phyloP scores from a whole-genome alignment of 2,888 invertebrate genomes.

The Thysanoteuthis rhombus region DNA sequence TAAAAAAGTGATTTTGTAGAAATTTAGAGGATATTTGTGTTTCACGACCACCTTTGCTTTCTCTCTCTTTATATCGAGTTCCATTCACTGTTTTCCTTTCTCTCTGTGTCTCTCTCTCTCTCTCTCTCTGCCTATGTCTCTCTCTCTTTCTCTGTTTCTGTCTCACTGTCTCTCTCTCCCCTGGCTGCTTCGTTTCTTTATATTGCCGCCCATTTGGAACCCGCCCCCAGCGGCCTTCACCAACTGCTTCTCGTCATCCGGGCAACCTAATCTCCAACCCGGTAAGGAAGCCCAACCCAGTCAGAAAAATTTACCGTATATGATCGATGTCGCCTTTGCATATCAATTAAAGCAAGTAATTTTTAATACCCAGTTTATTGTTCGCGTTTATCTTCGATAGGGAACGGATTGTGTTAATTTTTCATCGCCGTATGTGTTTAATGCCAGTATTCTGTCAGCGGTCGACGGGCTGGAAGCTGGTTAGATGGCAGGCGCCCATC shows the following conservation, averaged over 20 bases:
- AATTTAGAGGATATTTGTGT: neutral
- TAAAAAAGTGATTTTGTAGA: neutral
- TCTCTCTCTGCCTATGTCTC: too few relatives aligned
- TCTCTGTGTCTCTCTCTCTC: too few relatives aligned
- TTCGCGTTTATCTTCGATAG: constrained; percentile 21
- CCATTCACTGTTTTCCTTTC: too few relatives aligned
- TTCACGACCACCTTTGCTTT: too few relatives aligned
- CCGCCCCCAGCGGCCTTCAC: neutral
- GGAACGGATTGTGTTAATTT: neutral
- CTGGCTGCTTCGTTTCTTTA: neutral
- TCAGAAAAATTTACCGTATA: neutral
- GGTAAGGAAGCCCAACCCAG: neutral
- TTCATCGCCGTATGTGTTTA: constrained; percentile 12
- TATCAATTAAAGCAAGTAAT: constrained; percentile 31
- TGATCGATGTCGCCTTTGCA: constrained; percentile 13
- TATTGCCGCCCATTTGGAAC: neutral
- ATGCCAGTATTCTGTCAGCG: constrained; percentile 12
- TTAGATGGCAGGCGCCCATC: constrained; percentile 20
- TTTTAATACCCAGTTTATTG: constrained; percentile 31
- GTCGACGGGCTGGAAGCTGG: neutral
- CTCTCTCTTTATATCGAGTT: too few relatives aligned
- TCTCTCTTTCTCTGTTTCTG: neutral
- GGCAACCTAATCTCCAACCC: neutral
- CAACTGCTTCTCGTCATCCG: neutral
- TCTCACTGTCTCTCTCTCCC: too few relatives aligned